Evolutionary conservation across 2,888 invertebrate species (phyloP).

Genomic region (Mantis religiosa): DNA sequence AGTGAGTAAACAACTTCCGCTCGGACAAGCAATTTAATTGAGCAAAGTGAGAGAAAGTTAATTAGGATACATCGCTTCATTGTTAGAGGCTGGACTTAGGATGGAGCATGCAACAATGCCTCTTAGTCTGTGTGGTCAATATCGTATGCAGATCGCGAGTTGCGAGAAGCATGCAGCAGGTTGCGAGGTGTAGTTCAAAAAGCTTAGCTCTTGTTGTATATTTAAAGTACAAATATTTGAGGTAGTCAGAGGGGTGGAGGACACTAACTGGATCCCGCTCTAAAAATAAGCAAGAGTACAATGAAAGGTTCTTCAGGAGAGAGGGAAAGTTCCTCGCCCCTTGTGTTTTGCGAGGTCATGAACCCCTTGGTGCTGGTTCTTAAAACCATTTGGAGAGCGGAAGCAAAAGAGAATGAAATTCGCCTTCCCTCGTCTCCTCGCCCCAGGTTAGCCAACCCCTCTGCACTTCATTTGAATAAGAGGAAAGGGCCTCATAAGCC

Average conservation of each 20-base stretch:
- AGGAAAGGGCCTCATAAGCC: neutral
- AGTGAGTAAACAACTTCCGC: no score
- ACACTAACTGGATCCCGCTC: neutral
- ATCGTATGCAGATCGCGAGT: no score
- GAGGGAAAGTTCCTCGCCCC: neutral
- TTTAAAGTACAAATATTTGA: neutral
- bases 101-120: no score
- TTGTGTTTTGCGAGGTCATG: neutral
- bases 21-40: no score
- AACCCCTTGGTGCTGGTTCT: neutral
- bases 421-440: neutral
- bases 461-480: neutral
- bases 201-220: neutral
- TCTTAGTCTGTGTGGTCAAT: no score
- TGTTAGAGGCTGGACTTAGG: no score
- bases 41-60: no score
- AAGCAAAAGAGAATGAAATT: neutral
- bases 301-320: neutral
- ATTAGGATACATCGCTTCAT: no score
- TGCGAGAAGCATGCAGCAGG: no score
- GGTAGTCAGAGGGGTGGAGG: neutral
- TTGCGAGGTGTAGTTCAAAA: neutral
- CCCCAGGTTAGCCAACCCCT: neutral
- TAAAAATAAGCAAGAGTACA: neutral
- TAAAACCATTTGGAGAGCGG: neutral